Evolutionary conservation across 1,140 invertebrate genomes (phyloP), one percentile per base, ranked within the genome.

Genomic region (Cecropterus lyciades): DNA sequence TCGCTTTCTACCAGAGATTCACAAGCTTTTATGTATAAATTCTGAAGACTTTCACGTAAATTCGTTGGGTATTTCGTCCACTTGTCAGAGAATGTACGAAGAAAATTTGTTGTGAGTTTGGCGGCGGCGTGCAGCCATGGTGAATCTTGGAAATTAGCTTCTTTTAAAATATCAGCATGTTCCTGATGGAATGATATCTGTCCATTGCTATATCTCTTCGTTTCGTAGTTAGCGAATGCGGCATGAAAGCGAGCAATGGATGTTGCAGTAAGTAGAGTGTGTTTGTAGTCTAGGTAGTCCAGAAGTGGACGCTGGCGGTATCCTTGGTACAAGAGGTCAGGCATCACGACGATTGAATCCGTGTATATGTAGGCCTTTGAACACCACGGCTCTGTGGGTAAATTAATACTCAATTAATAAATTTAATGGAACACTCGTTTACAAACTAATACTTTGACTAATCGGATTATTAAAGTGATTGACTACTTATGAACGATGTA

Each of bases 231-330:
- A 6, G 80, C 72, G 43, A 77, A 78, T 2, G 77, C 69, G 4
- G 89, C 87, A 63, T 91, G 89, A 48, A 85, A 88, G n/a, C 75
- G 77, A 10, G 89, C 89, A 1, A 88, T 4, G 5, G 83, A 56
- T 0, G 73, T 53, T 0, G 71, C 37, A 0, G 73, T 60, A 0
- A 80, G 16, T 9, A 80, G 33, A 0, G 75, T 65, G 62, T 91
- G 85, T 1, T 72, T 56, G 4, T 76, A 45, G 48, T 82, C 81
- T 0, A 87, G 62, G 11, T 69, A 80, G 14, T 81, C 66, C 0
- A 69, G 15, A 17, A 63, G 52, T 0, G 75, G 69, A 0, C 55
- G 53, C 0, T 70, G 27, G n/a, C 65, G 42, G 53, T 89, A 91
- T 1, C 85, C 87, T 8, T 82, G 30, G 3, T 64, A 15, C 1